A percentile compares a stretch with the other conserved stretches of the same genome.
Evolutionary conservation across 1,140 invertebrate genomes (phyloP).

Genomic region (Polypedilum pembai): DNA sequence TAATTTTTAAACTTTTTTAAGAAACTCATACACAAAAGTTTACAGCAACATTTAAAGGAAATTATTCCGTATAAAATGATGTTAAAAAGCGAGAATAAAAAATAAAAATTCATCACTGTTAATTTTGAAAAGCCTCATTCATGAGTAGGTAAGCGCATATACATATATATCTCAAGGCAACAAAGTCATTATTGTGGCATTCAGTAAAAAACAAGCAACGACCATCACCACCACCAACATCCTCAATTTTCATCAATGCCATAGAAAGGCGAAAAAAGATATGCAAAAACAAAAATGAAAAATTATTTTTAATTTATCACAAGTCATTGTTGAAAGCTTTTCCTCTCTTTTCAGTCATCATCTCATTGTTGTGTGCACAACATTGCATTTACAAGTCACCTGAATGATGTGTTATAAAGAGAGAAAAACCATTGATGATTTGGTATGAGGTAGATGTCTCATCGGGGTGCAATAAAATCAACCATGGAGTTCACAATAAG

Average conservation of each 20-base stretch:
- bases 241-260: not conserved
- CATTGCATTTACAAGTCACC: not conserved
- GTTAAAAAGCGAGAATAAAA: no score
- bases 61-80: no score
- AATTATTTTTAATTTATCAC: conserved; percentile 9
- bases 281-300: not conserved
- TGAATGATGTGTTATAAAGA: not conserved
- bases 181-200: not conserved
- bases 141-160: not conserved
- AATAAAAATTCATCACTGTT: conserved; percentile 6
- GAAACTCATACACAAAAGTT: no score
- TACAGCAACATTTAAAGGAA: no score
- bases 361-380: not conserved
- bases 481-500: not conserved
- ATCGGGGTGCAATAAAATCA: not conserved
- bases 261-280: not conserved
- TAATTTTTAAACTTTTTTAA: no score
- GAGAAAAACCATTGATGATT: not conserved
- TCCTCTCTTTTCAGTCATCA: not conserved
- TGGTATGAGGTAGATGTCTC: not conserved
- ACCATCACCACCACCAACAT: not conserved
- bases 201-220: not conserved
- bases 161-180: not conserved
- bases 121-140: not conserved
- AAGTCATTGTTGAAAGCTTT: conserved; percentile 2